A percentile compares a stretch with the other conserved stretches of the same genome.
phyloP scores from a whole-genome alignment of 2,113 vertebrate species.

The Orycteropus afer region DNA sequence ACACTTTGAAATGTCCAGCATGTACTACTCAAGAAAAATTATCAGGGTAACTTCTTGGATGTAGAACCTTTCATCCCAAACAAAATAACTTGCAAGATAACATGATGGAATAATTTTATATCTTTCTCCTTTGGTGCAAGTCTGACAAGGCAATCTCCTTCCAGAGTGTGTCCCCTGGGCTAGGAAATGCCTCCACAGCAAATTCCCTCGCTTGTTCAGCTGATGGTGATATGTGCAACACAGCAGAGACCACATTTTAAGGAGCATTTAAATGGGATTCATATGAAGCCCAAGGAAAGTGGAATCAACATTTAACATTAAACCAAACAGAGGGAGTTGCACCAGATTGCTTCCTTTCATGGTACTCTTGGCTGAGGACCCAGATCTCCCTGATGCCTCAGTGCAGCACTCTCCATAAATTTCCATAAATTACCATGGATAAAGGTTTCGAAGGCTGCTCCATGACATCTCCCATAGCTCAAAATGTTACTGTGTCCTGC shows the following conservation, averaged over 20 bases:
- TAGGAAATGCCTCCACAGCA: neutral
- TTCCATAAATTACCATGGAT: neutral
- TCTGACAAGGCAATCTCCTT: neutral
- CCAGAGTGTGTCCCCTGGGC: neutral
- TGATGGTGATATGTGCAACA: neutral
- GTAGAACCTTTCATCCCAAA: neutral
- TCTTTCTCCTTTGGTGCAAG: neutral
- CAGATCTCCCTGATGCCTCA: neutral
- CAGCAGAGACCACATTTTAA: neutral
- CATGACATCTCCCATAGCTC: neutral
- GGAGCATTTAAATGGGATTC: neutral
- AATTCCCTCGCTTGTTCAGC: neutral
- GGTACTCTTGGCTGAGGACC: neutral
- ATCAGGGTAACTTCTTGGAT: neutral
- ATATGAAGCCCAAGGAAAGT: rapidly evolving
- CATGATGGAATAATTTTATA: neutral
- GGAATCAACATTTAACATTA: neutral
- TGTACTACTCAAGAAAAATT: neutral
- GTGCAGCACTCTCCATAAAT: neutral
- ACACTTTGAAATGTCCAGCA: neutral
- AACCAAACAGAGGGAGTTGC: neutral
- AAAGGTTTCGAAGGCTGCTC: neutral
- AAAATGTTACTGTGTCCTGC: neutral
- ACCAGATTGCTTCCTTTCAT: neutral
- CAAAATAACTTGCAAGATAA: neutral